These are phyloP conservation scores for Xyrichtys novacula DNA, from an alignment of 2,797 vertebrate species.

Conservation along the genomic window DNA sequence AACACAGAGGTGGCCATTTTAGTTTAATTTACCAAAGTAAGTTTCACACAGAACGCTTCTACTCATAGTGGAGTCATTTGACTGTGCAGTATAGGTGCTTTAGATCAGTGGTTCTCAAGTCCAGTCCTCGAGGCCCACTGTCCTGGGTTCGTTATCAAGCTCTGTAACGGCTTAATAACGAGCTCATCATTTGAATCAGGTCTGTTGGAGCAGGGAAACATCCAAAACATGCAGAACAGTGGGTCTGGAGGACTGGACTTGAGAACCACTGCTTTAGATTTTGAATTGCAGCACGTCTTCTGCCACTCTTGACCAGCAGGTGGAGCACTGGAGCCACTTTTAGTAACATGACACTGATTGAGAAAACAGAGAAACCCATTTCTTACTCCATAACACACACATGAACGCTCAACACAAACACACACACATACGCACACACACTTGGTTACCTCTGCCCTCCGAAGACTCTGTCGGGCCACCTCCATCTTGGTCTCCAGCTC, in stretches of 20 bases:
- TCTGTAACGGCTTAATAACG: no score
- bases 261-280: background rate
- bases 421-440: conserved; percentile 14
- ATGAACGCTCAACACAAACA: background rate
- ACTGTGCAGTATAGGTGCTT: background rate
- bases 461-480: conserved; percentile 90
- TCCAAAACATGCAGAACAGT: no score
- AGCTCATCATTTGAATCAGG: no score
- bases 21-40: no score
- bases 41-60: no score
- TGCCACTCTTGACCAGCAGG: conserved; percentile 60
- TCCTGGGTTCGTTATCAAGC: no score
- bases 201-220: no score
- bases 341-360: background rate
- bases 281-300: background rate
- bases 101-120: no score
- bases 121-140: no score
- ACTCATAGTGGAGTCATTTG: background rate
- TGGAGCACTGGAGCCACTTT: conserved; percentile 37
- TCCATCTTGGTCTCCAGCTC: conserved; percentile 95
- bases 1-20: no score
- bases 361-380: conserved; percentile 17
- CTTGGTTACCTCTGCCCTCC: conserved; percentile 91
- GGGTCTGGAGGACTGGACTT: no score
- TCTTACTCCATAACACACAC: background rate